Conservation (phyloP, 1,140 invertebrate genomes). For the Diachasma alloeum region DNA sequence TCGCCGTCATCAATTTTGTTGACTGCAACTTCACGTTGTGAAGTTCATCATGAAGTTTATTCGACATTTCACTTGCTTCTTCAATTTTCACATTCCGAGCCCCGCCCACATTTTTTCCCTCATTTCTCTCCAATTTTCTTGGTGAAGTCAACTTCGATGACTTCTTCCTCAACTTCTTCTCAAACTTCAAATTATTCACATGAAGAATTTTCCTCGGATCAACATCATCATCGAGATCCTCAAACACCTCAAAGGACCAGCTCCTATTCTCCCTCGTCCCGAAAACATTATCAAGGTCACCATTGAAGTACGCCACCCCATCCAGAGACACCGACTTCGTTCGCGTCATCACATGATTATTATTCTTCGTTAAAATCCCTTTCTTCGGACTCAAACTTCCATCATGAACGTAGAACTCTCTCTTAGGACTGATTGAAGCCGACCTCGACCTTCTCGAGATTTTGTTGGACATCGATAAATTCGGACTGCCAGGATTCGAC, state of each 20-base stretch:
- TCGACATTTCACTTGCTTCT: not conserved
- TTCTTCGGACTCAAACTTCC: conserved; percentile 58
- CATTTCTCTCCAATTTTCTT: not conserved
- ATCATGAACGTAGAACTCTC: conserved; percentile 51
- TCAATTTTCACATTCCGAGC: not conserved
- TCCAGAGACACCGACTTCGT: not conserved
- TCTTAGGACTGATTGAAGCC: conserved; percentile 50
- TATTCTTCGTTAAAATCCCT: conserved; percentile 48
- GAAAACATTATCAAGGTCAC: not conserved
- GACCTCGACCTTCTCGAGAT: conserved; percentile 26
- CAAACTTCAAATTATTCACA: not conserved
- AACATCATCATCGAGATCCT: conserved; percentile 1
- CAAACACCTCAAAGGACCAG: conserved; percentile 27
- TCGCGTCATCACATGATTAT: not conserved
- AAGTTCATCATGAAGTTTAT: no score
- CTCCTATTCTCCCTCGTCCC: conserved; percentile 8
- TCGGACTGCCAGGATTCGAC: conserved; percentile 46
- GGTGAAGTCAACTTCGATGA: not conserved
- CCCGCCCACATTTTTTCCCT: not conserved
- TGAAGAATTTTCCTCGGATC: not conserved
- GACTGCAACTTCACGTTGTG: no score
- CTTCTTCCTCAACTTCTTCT: conserved; percentile 5
- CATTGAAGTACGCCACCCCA: not conserved
- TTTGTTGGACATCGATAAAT: conserved; percentile 6
- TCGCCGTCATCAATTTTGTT: no score